phyloP scores from a whole-genome alignment of 2,113 vertebrate species.

The Mormoops blainvillei region DNA sequence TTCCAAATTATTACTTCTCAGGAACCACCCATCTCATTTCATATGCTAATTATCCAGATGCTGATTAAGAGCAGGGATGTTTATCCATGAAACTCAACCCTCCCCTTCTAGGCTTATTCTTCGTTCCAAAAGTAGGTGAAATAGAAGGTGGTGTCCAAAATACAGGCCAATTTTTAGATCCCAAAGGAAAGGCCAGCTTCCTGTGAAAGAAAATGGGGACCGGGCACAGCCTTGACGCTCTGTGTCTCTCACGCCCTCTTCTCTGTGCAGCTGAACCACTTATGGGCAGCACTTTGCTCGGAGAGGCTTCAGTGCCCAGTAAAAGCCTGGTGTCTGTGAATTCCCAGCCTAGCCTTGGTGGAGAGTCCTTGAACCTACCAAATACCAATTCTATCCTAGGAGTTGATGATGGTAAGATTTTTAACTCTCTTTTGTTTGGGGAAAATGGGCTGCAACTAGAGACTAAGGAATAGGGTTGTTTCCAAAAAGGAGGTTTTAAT shows the following conservation, averaged over 20 bases:
- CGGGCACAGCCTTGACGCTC: slow-evolving; percentile 7
- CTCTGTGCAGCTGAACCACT: slow-evolving; percentile 86
- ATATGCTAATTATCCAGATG: not conserved
- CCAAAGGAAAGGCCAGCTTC: slow-evolving; percentile 7
- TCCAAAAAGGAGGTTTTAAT: slow-evolving; percentile 1
- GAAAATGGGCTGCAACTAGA: slow-evolving; percentile 1
- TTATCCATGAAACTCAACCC: not conserved
- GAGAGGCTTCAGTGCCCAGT: slow-evolving; percentile 86
- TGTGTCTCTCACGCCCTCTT: slow-evolving; percentile 33
- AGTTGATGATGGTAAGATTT: slow-evolving; percentile 86
- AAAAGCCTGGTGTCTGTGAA: slow-evolving; percentile 90
- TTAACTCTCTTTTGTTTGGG: slow-evolving; percentile 51
- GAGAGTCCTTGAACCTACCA: slow-evolving; percentile 91
- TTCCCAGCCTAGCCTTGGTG: slow-evolving; percentile 82
- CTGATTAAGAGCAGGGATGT: not conserved
- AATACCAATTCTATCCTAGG: slow-evolving; percentile 91
- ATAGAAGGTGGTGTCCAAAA: not conserved
- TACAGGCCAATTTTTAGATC: not conserved
- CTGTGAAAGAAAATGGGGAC: slow-evolving; percentile 3
- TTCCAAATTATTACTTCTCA: not conserved
- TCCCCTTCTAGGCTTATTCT: slow-evolving; percentile 33
- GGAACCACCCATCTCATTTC: not conserved
- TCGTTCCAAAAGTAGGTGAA: slow-evolving; percentile 23
- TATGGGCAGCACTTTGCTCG: slow-evolving; percentile 94
- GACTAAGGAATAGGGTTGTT: slow-evolving; percentile 1